Conservation (phyloP, 2,797 vertebrate genomes). For the Valencia hispanica region DNA sequence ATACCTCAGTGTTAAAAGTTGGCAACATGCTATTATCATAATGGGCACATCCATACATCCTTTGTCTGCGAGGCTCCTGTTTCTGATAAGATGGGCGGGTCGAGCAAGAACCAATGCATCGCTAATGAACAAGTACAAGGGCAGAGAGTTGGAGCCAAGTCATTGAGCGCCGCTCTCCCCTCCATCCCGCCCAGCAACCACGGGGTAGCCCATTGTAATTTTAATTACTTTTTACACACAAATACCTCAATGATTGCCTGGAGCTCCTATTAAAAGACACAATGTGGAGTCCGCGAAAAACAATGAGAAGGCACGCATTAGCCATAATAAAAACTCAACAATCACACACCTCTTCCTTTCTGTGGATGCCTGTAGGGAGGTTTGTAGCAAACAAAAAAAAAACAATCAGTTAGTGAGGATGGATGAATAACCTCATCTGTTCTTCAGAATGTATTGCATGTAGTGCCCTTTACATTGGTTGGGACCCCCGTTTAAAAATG, state of each 20-base stretch:
- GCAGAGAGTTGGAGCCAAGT: slow-evolving; percentile 56
- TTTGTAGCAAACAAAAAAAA: slow-evolving; percentile 26
- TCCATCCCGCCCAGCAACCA: slow-evolving; percentile 45
- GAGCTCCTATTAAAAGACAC: slow-evolving; percentile 75
- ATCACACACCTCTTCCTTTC: slow-evolving; percentile 43
- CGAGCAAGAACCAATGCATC: slow-evolving; percentile 65
- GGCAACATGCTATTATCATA: slow-evolving; percentile 61
- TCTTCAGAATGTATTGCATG: slow-evolving; percentile 28
- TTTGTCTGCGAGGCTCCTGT: slow-evolving; percentile 49
- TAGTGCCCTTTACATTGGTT: not conserved
- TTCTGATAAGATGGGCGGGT: slow-evolving; percentile 68
- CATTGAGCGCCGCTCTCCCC: slow-evolving; percentile 35
- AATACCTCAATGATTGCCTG: slow-evolving; percentile 73
- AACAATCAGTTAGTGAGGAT: slow-evolving; percentile 47
- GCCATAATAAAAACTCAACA: slow-evolving; percentile 46
- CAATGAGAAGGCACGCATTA: slow-evolving; percentile 67
- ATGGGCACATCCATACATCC: slow-evolving; percentile 61
- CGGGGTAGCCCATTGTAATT: slow-evolving; percentile 59
- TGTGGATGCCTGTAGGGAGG: slow-evolving; percentile 28
- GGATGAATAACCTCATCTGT: slow-evolving; percentile 24
- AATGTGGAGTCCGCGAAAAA: slow-evolving; percentile 58
- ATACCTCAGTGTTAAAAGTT: slow-evolving; percentile 22
- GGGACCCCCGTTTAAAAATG: not conserved
- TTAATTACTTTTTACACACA: slow-evolving; percentile 79
- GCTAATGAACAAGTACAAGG: slow-evolving; percentile 72